A percentile compares a stretch with the other conserved stretches of the same genome.
Conservation (phyloP, 2,888 invertebrate species). For the Pammene fasciana region DNA sequence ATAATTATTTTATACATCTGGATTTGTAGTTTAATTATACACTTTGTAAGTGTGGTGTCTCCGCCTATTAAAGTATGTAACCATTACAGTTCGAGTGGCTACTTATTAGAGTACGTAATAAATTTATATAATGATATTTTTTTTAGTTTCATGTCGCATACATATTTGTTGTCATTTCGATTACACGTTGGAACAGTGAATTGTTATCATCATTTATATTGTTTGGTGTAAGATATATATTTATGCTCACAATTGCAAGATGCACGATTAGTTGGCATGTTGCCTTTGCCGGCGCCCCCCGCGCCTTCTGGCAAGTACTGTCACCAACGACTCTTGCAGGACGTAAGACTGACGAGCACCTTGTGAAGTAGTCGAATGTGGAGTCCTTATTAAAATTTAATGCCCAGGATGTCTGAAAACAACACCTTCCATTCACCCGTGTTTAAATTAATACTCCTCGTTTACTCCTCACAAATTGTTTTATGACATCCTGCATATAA, state of each 20-base stretch:
- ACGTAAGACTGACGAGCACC: constrained; percentile 74
- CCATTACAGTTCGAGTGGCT: constrained; percentile 79
- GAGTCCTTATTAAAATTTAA: constrained; percentile 56
- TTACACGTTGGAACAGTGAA: constrained; percentile 55
- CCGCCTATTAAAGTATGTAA: constrained; percentile 82
- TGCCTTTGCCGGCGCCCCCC: constrained; percentile 25
- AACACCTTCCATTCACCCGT: constrained; percentile 37
- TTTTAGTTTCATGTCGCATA: constrained; percentile 66
- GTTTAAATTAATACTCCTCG: constrained; percentile 24
- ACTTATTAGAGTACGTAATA: constrained; percentile 79
- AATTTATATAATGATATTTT: constrained; percentile 72
- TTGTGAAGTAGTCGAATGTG: constrained; percentile 60
- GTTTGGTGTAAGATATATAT: constrained; percentile 43
- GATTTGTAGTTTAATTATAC: constrained; percentile 81
- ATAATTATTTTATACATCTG: constrained; percentile 80
- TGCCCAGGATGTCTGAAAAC: constrained; percentile 64
- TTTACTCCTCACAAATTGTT: constrained; percentile 51
- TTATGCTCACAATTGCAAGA: constrained; percentile 52
- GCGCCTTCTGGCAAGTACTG: constrained; percentile 43
- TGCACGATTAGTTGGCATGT: constrained; percentile 44
- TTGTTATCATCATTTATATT: constrained; percentile 40
- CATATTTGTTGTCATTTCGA: constrained; percentile 57
- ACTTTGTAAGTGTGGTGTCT: constrained; percentile 81
- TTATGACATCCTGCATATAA: constrained; percentile 66
- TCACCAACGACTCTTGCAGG: constrained; percentile 53